Conservation (phyloP, 2,797 vertebrate species). For the Echiichthys vipera region DNA sequence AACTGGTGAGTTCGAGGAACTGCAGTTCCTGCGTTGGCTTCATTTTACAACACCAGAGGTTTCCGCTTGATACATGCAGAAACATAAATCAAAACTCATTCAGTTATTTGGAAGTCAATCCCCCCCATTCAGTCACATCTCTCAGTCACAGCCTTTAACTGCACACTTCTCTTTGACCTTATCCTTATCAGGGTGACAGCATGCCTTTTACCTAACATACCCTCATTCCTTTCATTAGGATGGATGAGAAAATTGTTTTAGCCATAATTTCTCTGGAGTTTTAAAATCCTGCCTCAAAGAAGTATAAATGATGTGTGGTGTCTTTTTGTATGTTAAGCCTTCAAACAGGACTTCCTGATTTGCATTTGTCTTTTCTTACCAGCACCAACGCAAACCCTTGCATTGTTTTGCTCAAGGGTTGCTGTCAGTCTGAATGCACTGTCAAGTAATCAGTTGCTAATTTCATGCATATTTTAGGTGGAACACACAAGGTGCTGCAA, state of each 20-base stretch:
- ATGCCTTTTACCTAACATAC: slow-evolving; percentile 63
- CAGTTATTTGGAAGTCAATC: not conserved
- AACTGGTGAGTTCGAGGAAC: no score
- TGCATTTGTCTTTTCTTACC: not conserved
- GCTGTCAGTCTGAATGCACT: not conserved
- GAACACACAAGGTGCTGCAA: not conserved
- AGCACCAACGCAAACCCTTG: not conserved
- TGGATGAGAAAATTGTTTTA: not conserved
- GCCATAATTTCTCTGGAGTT: not conserved
- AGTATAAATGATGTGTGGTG: not conserved
- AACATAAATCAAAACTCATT: not conserved
- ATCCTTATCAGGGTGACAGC: slow-evolving; percentile 63
- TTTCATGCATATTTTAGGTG: not conserved
- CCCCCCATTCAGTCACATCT: no score
- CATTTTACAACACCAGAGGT: no score
- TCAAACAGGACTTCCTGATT: not conserved
- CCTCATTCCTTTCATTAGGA: no score
- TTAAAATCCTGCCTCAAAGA: not conserved
- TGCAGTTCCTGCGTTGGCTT: no score
- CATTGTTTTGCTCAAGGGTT: not conserved
- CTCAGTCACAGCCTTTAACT: not conserved
- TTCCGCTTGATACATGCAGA: not conserved
- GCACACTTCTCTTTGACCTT: slow-evolving; percentile 63
- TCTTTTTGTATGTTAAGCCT: not conserved
- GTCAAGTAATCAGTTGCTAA: not conserved